Evolutionary conservation across 2,888 invertebrate species (phyloP).

Genomic region (Synergus umbraculus): DNA sequence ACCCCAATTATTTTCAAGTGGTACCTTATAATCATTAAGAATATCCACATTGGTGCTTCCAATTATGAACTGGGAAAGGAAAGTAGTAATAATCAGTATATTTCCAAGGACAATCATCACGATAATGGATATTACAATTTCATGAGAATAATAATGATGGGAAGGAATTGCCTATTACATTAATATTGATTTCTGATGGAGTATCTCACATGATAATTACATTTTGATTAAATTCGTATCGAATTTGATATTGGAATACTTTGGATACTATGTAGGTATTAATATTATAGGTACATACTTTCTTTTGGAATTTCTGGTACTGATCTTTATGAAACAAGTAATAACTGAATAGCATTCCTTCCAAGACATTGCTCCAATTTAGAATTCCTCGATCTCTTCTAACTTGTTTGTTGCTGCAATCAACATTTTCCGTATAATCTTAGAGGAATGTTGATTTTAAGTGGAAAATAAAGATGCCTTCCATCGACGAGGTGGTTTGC

Average conservation of each 20-base stretch:
- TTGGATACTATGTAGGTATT: too few species aligned
- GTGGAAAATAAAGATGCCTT: conserved; percentile 36
- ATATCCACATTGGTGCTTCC: conserved; percentile 32
- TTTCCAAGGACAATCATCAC: conserved; percentile 31
- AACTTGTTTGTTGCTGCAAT: conserved; percentile 24
- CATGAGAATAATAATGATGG: conserved; percentile 13
- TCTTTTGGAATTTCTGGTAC: neutral
- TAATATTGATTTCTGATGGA: conserved; percentile 5
- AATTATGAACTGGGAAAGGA: conserved; percentile 20
- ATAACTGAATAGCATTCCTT: neutral
- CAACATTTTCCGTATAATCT: conserved; percentile 21
- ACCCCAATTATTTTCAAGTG: conserved; percentile 34
- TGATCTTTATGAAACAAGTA: neutral
- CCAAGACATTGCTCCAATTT: neutral
- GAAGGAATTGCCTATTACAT: conserved; percentile 21
- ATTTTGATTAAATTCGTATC: neutral
- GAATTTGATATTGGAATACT: neutral
- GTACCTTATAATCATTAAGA: conserved; percentile 28
- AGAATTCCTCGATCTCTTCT: conserved; percentile 27
- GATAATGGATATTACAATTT: conserved; percentile 39
- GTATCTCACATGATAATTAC: neutral
- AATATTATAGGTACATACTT: neutral
- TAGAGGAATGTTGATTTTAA: conserved; percentile 33
- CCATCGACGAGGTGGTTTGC: conserved; percentile 19
- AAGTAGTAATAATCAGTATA: conserved; percentile 18